Evolutionary conservation across 2,888 invertebrate species (phyloP).

Genomic region (Apomyelois bistriatella): DNA sequence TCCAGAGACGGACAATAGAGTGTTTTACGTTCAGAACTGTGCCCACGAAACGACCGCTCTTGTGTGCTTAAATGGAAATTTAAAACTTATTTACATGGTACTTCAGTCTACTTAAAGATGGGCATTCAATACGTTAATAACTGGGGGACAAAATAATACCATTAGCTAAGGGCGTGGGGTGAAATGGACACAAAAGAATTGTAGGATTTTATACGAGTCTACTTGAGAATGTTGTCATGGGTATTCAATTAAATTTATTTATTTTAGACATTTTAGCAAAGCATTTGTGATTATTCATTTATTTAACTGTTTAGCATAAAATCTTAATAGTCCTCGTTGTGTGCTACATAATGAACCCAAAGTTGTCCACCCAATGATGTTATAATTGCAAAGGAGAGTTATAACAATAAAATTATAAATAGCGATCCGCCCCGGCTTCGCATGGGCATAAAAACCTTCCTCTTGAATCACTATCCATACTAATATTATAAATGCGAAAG

Average conservation of each 20-base stretch:
- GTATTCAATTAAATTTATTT: background rate
- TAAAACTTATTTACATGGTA: conserved; percentile 31
- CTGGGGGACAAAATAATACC: conserved; percentile 39
- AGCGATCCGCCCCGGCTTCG: too few species aligned
- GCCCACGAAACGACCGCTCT: conserved; percentile 39
- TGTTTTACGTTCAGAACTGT: conserved; percentile 51
- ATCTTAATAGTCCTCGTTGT: too few species aligned
- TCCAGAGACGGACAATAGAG: conserved; percentile 55
- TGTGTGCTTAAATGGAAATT: conserved; percentile 33
- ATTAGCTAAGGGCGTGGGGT: conserved; percentile 33
- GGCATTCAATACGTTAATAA: conserved; percentile 16
- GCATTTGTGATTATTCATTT: too few species aligned
- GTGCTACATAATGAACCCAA: too few species aligned
- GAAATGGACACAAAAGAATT: conserved; percentile 33
- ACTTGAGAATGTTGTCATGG: background rate
- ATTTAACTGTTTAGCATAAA: too few species aligned
- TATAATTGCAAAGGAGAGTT: too few species aligned
- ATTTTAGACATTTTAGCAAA: too few species aligned
- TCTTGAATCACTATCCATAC: too few species aligned
- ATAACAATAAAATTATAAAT: too few species aligned
- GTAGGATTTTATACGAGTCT: conserved; percentile 2
- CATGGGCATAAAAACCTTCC: too few species aligned
- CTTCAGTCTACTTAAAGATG: background rate
- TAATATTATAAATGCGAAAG: too few species aligned
- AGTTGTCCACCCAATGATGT: too few species aligned